These are phyloP conservation scores for Rhadinocentrus ornatus DNA, from an alignment of 2,797 vertebrate species.

Conservation along the genomic window DNA sequence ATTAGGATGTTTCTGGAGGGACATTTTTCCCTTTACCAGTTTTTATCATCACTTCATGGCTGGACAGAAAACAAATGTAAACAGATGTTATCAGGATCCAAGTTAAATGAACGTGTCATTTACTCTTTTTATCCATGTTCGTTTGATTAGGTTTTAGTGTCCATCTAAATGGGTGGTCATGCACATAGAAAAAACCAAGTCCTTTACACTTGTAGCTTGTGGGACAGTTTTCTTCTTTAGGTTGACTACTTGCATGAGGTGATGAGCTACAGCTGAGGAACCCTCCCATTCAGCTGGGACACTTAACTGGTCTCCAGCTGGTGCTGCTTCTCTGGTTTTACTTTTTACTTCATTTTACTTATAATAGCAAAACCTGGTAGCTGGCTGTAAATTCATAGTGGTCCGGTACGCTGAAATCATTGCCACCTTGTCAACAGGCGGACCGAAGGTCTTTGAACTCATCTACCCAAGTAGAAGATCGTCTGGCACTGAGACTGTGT, in stretches of 20 bases:
- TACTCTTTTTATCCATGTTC: slow-evolving; percentile 66
- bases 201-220: slow-evolving; percentile 42
- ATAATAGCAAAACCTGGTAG: slow-evolving; percentile 21
- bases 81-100: slow-evolving; percentile 64
- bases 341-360: slow-evolving; percentile 1
- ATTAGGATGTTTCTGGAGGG: slow-evolving; percentile 53
- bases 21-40: slow-evolving; percentile 60
- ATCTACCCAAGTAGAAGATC: too few relatives aligned
- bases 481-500: slow-evolving; percentile 27
- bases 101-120: slow-evolving; percentile 67
- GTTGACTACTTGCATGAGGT: slow-evolving; percentile 17
- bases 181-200: slow-evolving; percentile 77
- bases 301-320: slow-evolving; percentile 17
- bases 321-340: slow-evolving; percentile 28
- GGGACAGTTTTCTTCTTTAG: slow-evolving; percentile 36
- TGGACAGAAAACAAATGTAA: slow-evolving; percentile 67
- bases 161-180: slow-evolving; percentile 77
- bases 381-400: slow-evolving; percentile 51
- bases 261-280: slow-evolving; percentile 17
- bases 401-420: slow-evolving; percentile 59
- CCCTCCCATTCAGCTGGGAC: slow-evolving; percentile 17
- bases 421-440: slow-evolving; percentile 40
- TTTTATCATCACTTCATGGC: slow-evolving; percentile 56
- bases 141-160: slow-evolving; percentile 54
- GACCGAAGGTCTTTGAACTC: slow-evolving; percentile 22